Evolutionary conservation across 64 coral and sea anemone genomes (phyloP), one percentile per base, ranked within the genome.

Genomic region (Pocillopora damicornis): DNA sequence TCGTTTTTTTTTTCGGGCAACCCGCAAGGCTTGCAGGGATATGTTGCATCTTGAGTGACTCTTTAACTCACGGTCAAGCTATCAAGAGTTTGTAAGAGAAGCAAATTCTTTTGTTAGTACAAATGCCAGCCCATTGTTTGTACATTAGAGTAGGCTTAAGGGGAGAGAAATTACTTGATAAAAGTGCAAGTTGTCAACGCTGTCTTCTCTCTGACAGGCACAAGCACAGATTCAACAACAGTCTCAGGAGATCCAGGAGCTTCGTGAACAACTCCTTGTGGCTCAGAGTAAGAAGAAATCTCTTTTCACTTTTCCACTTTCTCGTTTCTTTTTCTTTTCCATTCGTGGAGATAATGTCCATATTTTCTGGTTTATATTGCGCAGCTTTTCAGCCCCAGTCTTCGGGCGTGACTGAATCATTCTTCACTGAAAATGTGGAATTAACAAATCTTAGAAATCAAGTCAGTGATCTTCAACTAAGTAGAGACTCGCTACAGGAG

Each of bases 201-300:
- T 60, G 16, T 51, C 59, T 59, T 59, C 51, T 78, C 63, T 64
- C 18, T 58, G 16, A 9, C 26, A 98, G 95, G 86, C 91, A 37
- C 84, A 93, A 64, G 81, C 80, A 30, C 95, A 88, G 74, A 77
- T 98, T 10, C 78, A 94, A 22, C 88, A 88, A 2, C 96, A 98
- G 86, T 88, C 93, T 37, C 88, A 95, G 16, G 96, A 95, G 71
- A 95, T 98, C n/a, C 86, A 92, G 18, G 87, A 92, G 60, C 88
- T 98, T 63, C 90, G 90, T 74, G 90, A 90, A 73, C 96, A 98
- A 75, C 58, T 84, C 8, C 57, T 85, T 15, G 35, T 88, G 25
- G 87, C 82, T 8, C 90, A 98, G 35, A 89, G 96, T 98, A 82
- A 95, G 90, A 75, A 61, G 45, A 0, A 35, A 58, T 69, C 16